Evolutionary conservation across 2,888 invertebrate genomes (phyloP), one percentile per base, ranked within the genome.

Genomic region (Troilus luridus): DNA sequence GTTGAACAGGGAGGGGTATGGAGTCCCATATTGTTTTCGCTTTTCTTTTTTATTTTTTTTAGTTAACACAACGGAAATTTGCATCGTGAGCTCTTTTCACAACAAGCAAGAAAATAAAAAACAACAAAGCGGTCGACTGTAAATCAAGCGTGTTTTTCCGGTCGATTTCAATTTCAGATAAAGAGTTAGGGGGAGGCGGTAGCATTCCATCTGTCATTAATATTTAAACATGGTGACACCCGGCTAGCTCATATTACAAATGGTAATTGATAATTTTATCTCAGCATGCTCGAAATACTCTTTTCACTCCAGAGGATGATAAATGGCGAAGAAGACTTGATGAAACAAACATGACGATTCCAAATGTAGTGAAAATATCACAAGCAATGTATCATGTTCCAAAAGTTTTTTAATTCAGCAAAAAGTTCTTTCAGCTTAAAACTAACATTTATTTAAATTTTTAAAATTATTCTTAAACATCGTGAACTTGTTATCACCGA

Each of bases 121-220:
- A 67, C 3, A 67, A 81, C 85, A n/a, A 56, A 85, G 85, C 85
- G 85, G 56, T 41, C 41, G 85, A 54, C 85, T 14, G 85, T 85
- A 85, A 85, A 85, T 85, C 85, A 85, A 58, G 85, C 54, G 56
- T 56, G 85, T n/a, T 58, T 41, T 85, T 85, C 85, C 56, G 56
- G 85, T 85, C 85, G 85, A 85, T 85, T 85, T 85, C 85, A 85
- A 85, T 85, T 85, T 85, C n/a, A 85, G 85, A 85, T 85, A 85
- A 58, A 56, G n/a, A 56, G 85, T 17, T 54, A 56, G 85, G 56
- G n/a, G 85, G 85, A 10, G 56, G 85, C 85, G 14, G 41, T 41
- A 85, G 21, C 85, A 58, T 85, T 58, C 85, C 85, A 85, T 85
- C 85, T 85, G 85, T 85, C 72, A 77, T 77, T 85, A 85, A 85